phyloP scores from a whole-genome alignment of 37 sponge, comb jelly and placozoan genomes.

The Hormiphora californensis region DNA sequence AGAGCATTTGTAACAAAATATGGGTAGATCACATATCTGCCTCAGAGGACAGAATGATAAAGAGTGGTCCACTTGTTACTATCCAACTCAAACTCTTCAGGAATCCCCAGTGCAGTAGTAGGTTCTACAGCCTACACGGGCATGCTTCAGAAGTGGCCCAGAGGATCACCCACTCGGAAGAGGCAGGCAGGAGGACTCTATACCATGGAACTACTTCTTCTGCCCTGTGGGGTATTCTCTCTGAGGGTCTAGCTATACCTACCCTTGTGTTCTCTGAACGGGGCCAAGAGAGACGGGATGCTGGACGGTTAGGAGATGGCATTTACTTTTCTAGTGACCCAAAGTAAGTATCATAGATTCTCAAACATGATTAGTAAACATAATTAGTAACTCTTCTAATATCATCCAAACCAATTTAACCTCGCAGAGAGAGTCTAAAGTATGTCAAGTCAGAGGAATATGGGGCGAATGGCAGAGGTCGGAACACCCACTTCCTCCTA shows the following conservation, averaged over 20 bases:
- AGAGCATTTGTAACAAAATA: no score
- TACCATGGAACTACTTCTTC: slow-evolving; percentile 9
- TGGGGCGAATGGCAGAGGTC: no score
- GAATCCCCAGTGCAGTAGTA: no score
- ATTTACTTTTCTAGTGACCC: slow-evolving; percentile 90
- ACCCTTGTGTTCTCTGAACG: slow-evolving; percentile 62
- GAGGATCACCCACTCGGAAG: no score
- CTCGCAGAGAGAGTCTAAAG: neutral
- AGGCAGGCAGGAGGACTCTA: neutral
- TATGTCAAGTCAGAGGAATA: neutral
- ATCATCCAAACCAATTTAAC: neutral
- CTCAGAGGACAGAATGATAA: no score
- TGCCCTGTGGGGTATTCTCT: slow-evolving; percentile 6
- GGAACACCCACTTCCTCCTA: slow-evolving; percentile 1
- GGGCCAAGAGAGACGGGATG: slow-evolving; percentile 82
- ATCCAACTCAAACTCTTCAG: no score
- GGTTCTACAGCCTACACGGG: no score
- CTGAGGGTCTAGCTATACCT: slow-evolving; percentile 1
- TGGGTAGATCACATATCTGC: no score
- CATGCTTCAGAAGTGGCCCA: no score
- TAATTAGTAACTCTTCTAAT: no score
- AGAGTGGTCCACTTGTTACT: no score
- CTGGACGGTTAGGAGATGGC: slow-evolving; percentile 87
- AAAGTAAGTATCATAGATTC: slow-evolving; percentile 71
- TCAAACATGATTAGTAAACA: no score